Evolutionary conservation across 2,113 vertebrate species (phyloP), one percentile per base, ranked within the genome.

Genomic region (Lanius ludovicianus): DNA sequence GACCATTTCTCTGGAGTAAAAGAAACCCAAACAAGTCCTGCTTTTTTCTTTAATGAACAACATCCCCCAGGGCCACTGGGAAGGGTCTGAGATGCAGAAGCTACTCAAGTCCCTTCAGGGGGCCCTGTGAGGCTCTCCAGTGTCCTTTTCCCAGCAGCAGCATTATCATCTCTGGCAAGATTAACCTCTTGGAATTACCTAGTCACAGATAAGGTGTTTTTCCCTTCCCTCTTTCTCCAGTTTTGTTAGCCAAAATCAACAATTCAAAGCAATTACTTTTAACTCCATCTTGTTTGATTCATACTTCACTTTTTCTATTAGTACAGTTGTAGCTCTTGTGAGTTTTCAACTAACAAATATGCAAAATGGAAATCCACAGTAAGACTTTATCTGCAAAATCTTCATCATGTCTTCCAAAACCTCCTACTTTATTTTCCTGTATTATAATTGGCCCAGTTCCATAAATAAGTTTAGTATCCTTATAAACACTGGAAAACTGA

Each of bases 101-200:
- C 7, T 63, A 35, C 14, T 68, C 33, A 35, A 7, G 10, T 30
- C 31, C 52, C 17, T 75, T 63, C 41, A 55, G 10, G 18, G 31
- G 28, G 33, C 15, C 28, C 41, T 56, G 11, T 24, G 19, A 15
- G 10, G n/a, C 52, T 33, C 13, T 10, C 1, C 1, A 0, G 12
- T 47, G 22, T 37, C 22, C 13, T 84, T 63, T 27, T 9, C 14
- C 7, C 21, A 73, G 28, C 57, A 70, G 39, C 55, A 93, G 15
- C 25, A 55, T 25, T 70, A 23, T 18, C 12, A 20, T 3, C 15
- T n/a, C 60, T 30, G n/a, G 14, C 17, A 81, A 74, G 56, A 56
- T 3, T 11, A 68, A 18, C 3, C 2, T 8, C 28, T 65, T 62
- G 42, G 33, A 90, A 83, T 20, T 31, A 57, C 15, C 13, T 30